Evolutionary conservation across 2,797 vertebrate genomes (phyloP).

Genomic region (Sebastes minor): DNA sequence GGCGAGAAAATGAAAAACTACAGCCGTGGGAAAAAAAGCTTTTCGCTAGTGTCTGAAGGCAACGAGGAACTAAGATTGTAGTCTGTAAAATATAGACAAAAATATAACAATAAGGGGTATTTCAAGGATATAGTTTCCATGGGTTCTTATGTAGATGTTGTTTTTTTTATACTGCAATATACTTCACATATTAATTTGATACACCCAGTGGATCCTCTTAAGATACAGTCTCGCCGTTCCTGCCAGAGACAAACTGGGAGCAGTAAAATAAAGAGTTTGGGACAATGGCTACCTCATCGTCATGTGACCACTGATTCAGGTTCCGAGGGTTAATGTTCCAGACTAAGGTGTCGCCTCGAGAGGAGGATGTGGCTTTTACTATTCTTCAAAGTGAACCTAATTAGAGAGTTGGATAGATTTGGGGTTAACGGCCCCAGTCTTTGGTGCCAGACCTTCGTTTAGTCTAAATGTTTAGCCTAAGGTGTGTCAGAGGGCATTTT

Average conservation of each 20-base stretch:
- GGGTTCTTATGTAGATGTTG: background rate
- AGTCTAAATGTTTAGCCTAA: constrained; percentile 33
- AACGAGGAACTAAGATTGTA: background rate
- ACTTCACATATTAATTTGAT: background rate
- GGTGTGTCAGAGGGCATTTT: constrained; percentile 11
- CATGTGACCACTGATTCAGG: constrained; percentile 13
- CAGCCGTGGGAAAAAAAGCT: background rate
- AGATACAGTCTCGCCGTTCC: background rate
- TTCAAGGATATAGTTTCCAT: background rate
- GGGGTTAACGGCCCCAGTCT: constrained; percentile 44
- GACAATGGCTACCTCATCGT: constrained; percentile 4
- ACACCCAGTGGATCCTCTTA: background rate
- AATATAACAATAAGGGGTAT: background rate
- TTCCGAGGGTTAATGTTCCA: constrained; percentile 34
- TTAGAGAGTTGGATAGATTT: constrained; percentile 55
- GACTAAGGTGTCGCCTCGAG: constrained; percentile 45
- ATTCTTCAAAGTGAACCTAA: constrained; percentile 63
- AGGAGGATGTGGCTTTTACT: constrained; percentile 31
- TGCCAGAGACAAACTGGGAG: background rate
- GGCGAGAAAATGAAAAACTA: constrained; percentile 9
- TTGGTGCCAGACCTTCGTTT: constrained; percentile 33
- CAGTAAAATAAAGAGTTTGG: background rate
- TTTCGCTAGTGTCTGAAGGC: background rate
- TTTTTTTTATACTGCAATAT: background rate
- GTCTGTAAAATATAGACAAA: background rate